Evolutionary conservation across 2,113 vertebrate species (phyloP), one percentile per base, ranked within the genome.

Genomic region (Corythornis cristatus): DNA sequence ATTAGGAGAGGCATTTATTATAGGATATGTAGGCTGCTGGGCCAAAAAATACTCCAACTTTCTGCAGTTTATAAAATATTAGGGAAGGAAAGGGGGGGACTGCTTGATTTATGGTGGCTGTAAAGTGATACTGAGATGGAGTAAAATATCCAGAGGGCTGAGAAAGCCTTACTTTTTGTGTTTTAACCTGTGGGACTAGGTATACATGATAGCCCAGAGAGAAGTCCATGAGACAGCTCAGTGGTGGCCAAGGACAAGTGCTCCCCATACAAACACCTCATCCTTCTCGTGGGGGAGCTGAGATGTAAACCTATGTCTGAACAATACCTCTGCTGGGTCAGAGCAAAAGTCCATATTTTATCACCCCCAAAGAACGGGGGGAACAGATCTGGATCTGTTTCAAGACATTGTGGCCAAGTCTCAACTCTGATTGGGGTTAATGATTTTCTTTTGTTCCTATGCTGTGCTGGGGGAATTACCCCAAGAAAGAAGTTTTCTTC

Each of bases 1-100:
- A 72, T 97, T 97, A 93, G 94, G 92, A 95, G 87, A 96, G 94
- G 95, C 95, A 95, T 98, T 97, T 97, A 92, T 98, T 98, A 96
- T 72, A 28, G 60, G 53, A 64, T 56, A 70, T 37, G 83, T 40
- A 91, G 95, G 96, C 83, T 42, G 18, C 71, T 96, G 95, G 92
- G 94, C 96, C 91, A 95, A 97, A 95, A 93, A 93, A 93, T 53
- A 91, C 76, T 96, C 89, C 64, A 92, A 95, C 90, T 97, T 97
- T 96, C 93, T 83, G 93, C 94, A 95, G 96, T 97, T 97, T 97
- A 97, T 97, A 97, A 97, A 97, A 96, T 82, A 95, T 90, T 87
- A 85, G 57, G 48, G 93, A 85, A 93, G 96, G 96, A 90, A 66
- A 43, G 71, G 75, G 95, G 94, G 94, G 88, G 83, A 66, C 77